phyloP scores from a whole-genome alignment of 1,140 invertebrate species.

The Apis florea region DNA sequence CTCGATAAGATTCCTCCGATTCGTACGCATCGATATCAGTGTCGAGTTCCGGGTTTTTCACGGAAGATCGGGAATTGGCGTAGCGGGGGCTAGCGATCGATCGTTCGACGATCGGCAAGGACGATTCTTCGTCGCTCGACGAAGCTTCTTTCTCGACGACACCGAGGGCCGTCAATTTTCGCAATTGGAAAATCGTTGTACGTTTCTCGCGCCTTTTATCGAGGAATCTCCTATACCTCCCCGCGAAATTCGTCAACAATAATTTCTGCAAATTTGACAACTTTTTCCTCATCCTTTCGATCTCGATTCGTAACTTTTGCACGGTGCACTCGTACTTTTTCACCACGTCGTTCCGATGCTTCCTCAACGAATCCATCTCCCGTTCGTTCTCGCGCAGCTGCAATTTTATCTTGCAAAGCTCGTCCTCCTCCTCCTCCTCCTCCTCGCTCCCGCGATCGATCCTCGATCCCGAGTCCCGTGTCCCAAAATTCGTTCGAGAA shows the following conservation, averaged over 20 bases:
- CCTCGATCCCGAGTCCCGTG: too few relatives aligned
- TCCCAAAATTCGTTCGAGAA: conserved; percentile 46
- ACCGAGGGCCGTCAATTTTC: too few relatives aligned
- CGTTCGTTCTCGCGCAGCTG: conserved; percentile 62
- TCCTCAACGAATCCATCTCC: conserved; percentile 63
- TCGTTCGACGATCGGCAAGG: too few relatives aligned
- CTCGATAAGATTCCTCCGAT: background rate
- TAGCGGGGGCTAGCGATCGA: background rate
- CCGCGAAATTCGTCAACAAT: background rate
- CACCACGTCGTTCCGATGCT: conserved; percentile 62
- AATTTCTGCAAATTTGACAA: background rate
- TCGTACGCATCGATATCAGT: too few relatives aligned
- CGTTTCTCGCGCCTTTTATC: background rate
- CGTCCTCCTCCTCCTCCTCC: conserved; percentile 48
- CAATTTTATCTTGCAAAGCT: conserved; percentile 63
- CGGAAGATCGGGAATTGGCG: too few relatives aligned
- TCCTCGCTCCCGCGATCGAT: too few relatives aligned
- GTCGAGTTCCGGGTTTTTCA: background rate
- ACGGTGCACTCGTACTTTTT: conserved; percentile 64
- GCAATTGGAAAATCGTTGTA: background rate
- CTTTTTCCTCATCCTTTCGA: conserved; percentile 21
- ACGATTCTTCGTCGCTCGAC: background rate
- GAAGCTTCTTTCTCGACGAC: background rate
- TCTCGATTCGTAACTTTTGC: conserved; percentile 57
- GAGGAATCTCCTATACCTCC: background rate